Conservation (phyloP, 2,888 invertebrate species). For the Unio delphinus region DNA sequence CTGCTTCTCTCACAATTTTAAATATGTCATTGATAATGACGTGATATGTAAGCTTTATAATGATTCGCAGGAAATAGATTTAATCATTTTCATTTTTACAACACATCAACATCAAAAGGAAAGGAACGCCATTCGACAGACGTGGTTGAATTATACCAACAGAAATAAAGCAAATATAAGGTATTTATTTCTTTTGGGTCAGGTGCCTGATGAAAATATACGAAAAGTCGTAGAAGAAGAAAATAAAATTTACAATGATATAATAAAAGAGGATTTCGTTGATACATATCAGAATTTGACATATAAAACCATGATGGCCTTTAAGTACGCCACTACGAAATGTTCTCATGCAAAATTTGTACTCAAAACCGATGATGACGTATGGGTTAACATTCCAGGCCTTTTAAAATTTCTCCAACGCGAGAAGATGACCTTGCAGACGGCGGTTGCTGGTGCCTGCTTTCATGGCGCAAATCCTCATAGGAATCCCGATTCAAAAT, state of each 20-base stretch:
- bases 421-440: constrained; percentile 8
- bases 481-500: constrained; percentile 36
- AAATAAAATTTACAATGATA: no score
- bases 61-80: constrained; percentile 10
- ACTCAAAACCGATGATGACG: no score
- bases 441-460: constrained; percentile 33
- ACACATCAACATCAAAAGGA: constrained; percentile 9
- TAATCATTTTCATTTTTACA: constrained; percentile 27
- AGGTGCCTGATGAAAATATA: no score
- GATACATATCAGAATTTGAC: no score
- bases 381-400: constrained; percentile 9
- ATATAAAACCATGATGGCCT: no score
- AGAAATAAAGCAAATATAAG: constrained; percentile 23
- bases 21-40: constrained; percentile 22
- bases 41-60: constrained; percentile 16
- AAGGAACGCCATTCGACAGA: constrained; percentile 29
- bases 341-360: no score
- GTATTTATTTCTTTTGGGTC: constrained; percentile 33
- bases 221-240: no score
- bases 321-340: no score
- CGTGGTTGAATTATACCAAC: constrained; percentile 24
- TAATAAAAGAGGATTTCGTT: no score
- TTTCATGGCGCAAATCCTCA: constrained; percentile 20
- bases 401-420: constrained; percentile 9
- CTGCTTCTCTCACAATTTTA: constrained; percentile 26